Base-by-base conservation (phyloP, 2,888 invertebrate species). In the Coenonympha glycerion region DNA sequence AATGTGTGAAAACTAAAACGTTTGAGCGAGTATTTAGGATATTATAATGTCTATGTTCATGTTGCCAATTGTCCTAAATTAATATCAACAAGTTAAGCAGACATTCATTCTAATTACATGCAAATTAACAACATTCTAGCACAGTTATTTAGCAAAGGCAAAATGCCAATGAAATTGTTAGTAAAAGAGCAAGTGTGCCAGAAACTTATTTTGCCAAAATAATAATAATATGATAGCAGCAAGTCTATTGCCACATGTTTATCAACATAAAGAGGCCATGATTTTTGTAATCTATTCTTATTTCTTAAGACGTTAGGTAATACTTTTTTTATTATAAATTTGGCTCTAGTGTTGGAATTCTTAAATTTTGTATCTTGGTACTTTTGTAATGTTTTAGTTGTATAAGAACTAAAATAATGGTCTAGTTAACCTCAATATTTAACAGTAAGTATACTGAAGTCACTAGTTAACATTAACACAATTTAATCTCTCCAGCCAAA, bases 251-350 rank as follows among this genome's bases (percentile, higher is more conserved):
- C 37, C 37, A 21, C 31, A 11, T 51, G 47, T 53, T 53, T 56
- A 56, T 51, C 49, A 53, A 56, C 45, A 45, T 49, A 49, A 46
- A 49, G 44, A 41, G 52, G 52, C 45, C 54, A 48, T 19, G 19
- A 34, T 52, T 52, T 46, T 47, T 39, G 26, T 39, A 46, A 24
- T 45, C 22, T 45, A 33, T 42, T 42, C 19, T 19, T 30, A 13
- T 28, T 30, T n/a, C n/a, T n/a, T 31, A 42, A 31, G 13, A 31
- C 11, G 8, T 19, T 31, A 18, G 16, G 16, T n/a, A 19, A 42
- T 18, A 31, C 26, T 21, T 31, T 21, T 31, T 21, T 42, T 31
- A 36, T 21, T 21, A 36, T 15, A 15, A 39, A 9, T 9, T 5
- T 24, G 15, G 22, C 21, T n/a, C n/a, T 21, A 42, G 30, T 13